These are phyloP conservation scores for Glaucidium brasilianum DNA, from an alignment of 2,113 vertebrate species.

Conservation along the genomic window DNA sequence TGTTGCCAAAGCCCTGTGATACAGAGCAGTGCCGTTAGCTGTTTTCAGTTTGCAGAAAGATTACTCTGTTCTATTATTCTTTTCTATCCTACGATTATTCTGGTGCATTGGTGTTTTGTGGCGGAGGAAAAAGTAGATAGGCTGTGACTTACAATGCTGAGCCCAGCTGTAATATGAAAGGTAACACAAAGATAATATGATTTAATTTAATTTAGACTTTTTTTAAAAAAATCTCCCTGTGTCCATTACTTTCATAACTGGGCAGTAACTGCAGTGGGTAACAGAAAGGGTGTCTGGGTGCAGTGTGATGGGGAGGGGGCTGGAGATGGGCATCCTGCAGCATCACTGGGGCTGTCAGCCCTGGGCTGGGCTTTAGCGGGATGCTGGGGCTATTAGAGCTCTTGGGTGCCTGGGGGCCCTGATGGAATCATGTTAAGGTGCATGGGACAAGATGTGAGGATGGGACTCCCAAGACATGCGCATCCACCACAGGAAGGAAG, in stretches of 20 bases:
- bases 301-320: not conserved
- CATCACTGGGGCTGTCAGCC: too few species aligned
- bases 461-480: fast-evolving
- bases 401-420: fast-evolving
- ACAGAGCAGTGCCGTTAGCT: not conserved
- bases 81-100: not conserved
- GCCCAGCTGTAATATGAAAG: not conserved
- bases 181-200: not conserved
- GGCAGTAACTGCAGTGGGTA: not conserved
- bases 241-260: not conserved
- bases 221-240: not conserved
- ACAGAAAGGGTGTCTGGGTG: fast-evolving
- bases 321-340: not conserved
- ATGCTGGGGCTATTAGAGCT: not conserved
- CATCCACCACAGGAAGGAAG: fast-evolving
- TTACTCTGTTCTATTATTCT: not conserved
- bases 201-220: not conserved
- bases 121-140: not conserved
- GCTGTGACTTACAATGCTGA: not conserved
- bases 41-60: not conserved
- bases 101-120: not conserved
- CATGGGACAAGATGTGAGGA: fast-evolving
- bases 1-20: not conserved
- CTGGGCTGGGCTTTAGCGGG: not conserved
- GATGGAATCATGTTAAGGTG: fast-evolving